Conservation (phyloP, 2,797 vertebrate species). For the Mionectes olivaceus region DNA sequence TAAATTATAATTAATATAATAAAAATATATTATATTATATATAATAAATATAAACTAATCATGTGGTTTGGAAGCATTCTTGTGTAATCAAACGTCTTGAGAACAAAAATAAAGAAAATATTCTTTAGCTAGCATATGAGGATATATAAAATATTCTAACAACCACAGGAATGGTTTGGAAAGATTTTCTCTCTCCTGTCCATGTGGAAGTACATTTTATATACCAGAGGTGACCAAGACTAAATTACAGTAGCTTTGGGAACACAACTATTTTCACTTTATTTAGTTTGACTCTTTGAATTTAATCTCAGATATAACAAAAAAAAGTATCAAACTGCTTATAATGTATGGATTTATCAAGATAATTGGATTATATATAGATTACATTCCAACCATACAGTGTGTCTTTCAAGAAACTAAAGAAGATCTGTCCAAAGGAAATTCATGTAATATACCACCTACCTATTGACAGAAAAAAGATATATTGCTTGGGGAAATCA, state of each 20-base stretch:
- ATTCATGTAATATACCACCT: not conserved
- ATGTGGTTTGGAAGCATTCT: not conserved
- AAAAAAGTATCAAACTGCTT: not conserved
- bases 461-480: not conserved
- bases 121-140: not conserved
- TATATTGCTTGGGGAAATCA: not conserved
- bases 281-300: not conserved
- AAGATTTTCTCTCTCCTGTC: not conserved
- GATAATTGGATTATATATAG: not conserved
- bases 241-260: not conserved
- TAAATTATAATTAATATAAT: no score
- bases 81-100: not conserved
- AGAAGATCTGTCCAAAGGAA: not conserved
- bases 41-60: not conserved
- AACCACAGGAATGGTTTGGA: not conserved
- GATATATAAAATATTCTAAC: not conserved
- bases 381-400: not conserved
- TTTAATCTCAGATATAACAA: not conserved
- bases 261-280: not conserved
- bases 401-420: not conserved
- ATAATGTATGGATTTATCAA: not conserved
- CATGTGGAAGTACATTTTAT: not conserved
- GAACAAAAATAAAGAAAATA: not conserved
- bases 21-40: no score
- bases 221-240: not conserved